Base-by-base conservation (phyloP, 2,888 invertebrate species). In the Fissipunctia ypsillon region DNA sequence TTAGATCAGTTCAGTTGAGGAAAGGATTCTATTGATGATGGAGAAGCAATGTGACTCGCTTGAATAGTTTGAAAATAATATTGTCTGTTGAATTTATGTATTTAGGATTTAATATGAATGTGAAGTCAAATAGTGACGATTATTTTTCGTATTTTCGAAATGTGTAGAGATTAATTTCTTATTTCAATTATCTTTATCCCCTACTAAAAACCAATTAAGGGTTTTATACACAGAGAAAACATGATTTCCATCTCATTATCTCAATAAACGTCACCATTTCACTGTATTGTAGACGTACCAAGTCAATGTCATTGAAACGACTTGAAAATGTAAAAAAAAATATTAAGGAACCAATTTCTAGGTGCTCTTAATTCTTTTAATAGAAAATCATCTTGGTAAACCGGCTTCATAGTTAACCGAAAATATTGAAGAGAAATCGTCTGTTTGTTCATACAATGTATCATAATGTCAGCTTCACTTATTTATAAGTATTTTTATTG, bases 401-500 rank as follows among this genome's bases (percentile, higher is more conserved):
- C 84, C 73, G 72, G 73, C 76, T 77, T 78, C 66, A 79, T 64
- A 71, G 82, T 71, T 83, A 76, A 79, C 75, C 48, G 48, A 75
- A 67, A 69, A 72, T 66, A 64, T 74, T 63, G 14, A 64, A 76
- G 75, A 81, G 67, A 84, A 68, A 85, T 70, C 56, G 69, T 84
- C 81, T 75, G 72, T 76, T 79, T 82, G 73, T 85, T 86, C 80
- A 81, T 83, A 83, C 73, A 80, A 60, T 75, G 81, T 84, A 82
- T 72, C 84, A 80, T 82, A 80, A 88, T 59, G 75, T 89, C 89
- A 88, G 90, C 87, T 88, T 85, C 82, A 88, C 86, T 88, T 86
- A 86, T 88, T 87, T 90, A 76, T 91, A 91, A 88, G 88, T 91
- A 88, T 90, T 89, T 90, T 91, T 89, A 89, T 90, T 91, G 85